These are phyloP conservation scores for Digitonthophagus gazella DNA, from an alignment of 2,888 invertebrate genomes.

Conservation along the genomic window DNA sequence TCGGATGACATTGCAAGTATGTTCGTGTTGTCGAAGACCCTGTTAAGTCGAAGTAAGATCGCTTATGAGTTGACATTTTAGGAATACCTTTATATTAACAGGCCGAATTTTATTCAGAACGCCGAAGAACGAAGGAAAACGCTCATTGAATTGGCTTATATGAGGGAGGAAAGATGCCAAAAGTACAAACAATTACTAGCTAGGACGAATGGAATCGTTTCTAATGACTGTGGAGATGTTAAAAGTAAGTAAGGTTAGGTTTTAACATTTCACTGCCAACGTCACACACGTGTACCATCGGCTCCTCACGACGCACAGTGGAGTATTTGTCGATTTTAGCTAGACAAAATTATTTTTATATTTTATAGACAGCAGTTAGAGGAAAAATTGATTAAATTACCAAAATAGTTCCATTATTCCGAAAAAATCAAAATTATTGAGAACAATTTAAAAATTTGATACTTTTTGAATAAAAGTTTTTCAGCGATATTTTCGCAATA, in stretches of 20 bases:
- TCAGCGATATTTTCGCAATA: no score
- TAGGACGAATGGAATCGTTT: slow-evolving; percentile 42
- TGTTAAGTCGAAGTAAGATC: slow-evolving; percentile 17
- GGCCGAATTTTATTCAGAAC: slow-evolving; percentile 66
- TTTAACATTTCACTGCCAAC: not conserved
- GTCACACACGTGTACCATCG: no score
- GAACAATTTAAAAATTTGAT: no score
- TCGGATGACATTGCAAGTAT: slow-evolving; percentile 36
- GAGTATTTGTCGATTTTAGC: no score
- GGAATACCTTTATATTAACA: slow-evolving; percentile 68
- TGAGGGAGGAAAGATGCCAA: slow-evolving; percentile 51
- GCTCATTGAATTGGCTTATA: slow-evolving; percentile 51
- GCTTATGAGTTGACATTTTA: slow-evolving; percentile 54
- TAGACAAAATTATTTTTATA: no score
- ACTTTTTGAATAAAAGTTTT: no score
- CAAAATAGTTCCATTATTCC: no score
- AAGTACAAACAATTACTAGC: slow-evolving; percentile 51
- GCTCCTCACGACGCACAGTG: no score
- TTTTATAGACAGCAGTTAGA: no score
- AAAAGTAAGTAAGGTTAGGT: slow-evolving; percentile 15
- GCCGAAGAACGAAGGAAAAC: slow-evolving; percentile 57
- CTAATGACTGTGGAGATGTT: slow-evolving; percentile 24
- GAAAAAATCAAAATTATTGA: no score
- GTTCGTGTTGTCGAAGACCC: slow-evolving; percentile 28
- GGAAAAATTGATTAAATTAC: no score